Base-by-base conservation (phyloP, 2,888 invertebrate genomes). In the Ceramica pisi region DNA sequence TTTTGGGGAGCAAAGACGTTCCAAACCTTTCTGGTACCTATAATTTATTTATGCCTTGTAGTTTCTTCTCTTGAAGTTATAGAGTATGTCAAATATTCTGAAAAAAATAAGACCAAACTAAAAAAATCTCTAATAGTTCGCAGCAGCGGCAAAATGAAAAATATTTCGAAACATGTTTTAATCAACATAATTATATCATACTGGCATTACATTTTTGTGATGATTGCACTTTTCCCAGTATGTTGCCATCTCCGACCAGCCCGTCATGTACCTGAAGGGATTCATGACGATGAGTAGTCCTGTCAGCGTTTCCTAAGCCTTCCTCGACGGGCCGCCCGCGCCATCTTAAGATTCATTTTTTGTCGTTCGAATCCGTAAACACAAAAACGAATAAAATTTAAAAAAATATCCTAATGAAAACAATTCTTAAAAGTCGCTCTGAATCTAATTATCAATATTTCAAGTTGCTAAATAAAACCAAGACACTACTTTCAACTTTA, bases 1-100 rank as follows among this genome's bases (percentile, higher is more conserved):
- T 78, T 82, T 65, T 35, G 31, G 41, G 65, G 61, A 61, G 50
- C 35, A 77, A 69, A 50, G 70, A 38, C 56, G 41, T 72, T 77
- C 21, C 21, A 57, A 69, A 70, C 57, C 4, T 57, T 70, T 69
- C 5, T n/a, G 19, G 50, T 14, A n/a, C n/a, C n/a, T n/a, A 50
- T 57, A 44, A 69, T 50, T 44, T 56, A 70, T 72, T 71, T 70
- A 57, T 72, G 50, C 38, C 19, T 44, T 50, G 44, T 57, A 35
- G 31, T 50, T 50, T 56, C 35, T 50, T 23, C 8, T 1, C n/a
- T 50, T 23, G 23, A 41, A 16, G 3, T 6, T 3, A 14, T 8
- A 56, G 35, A 14, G 35, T 26, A 26, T 10, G 12, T n/a, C 7
- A 2, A 56, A 41, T n/a, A 1, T n/a, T 67, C 38, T 31, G 19